Evolutionary conservation across 2,888 invertebrate species (phyloP).

Genomic region (Formica aserva): DNA sequence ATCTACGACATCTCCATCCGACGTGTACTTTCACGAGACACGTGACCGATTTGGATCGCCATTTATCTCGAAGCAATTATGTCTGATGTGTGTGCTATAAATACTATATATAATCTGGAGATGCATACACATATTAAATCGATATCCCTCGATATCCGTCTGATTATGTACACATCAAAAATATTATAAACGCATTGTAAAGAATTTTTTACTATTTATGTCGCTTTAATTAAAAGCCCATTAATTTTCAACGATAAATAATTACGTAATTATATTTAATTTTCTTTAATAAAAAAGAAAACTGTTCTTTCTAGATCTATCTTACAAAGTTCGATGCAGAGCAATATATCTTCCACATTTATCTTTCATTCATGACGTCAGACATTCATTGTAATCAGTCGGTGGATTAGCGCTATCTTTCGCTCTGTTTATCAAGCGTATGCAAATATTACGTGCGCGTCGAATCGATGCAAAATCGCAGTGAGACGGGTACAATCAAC

Average conservation of each 20-base stretch:
- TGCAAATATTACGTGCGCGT: constrained; percentile 37
- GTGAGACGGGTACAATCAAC: constrained; percentile 43
- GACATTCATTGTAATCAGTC: constrained; percentile 8
- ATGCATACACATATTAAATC: background rate
- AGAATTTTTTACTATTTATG: background rate
- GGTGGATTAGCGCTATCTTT: constrained; percentile 30
- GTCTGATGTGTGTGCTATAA: background rate
- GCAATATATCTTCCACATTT: background rate
- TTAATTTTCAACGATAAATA: background rate
- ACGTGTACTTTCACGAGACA: constrained; percentile 35
- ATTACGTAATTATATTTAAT: background rate
- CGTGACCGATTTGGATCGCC: constrained; percentile 26
- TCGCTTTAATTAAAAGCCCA: background rate
- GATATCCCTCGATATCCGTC: background rate
- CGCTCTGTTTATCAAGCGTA: constrained; percentile 24
- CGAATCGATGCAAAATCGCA: constrained; percentile 42
- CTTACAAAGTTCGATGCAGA: background rate
- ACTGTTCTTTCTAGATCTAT: background rate
- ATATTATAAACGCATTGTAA: background rate
- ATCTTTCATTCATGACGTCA: background rate
- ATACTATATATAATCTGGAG: no score
- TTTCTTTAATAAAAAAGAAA: background rate
- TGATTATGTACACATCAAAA: background rate
- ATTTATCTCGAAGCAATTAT: constrained; percentile 50
- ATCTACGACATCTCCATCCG: constrained; percentile 12